These are phyloP conservation scores for Hedya salicella DNA, from an alignment of 2,888 invertebrate genomes.

Conservation along the genomic window DNA sequence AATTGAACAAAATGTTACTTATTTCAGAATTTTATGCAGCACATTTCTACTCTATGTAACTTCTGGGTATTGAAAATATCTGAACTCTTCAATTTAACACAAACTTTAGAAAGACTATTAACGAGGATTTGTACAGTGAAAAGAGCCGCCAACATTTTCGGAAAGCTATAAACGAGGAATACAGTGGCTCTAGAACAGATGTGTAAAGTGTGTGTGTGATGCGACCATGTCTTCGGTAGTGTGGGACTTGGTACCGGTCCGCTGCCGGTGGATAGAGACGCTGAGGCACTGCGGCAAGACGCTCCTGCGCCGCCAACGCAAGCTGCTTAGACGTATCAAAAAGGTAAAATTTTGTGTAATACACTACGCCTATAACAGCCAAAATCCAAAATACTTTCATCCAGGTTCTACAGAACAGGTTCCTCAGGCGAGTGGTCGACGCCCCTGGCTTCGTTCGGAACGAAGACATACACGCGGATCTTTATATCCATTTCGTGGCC, in stretches of 20 bases:
- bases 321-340: slow-evolving; percentile 75
- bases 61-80: too few relatives aligned
- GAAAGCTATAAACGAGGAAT: neutral
- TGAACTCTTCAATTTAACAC: too few relatives aligned
- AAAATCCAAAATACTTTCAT: too few relatives aligned
- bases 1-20: neutral
- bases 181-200: slow-evolving; percentile 28
- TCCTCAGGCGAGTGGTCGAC: too few relatives aligned
- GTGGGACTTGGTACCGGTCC: slow-evolving; percentile 74
- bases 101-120: too few relatives aligned
- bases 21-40: slow-evolving; percentile 7
- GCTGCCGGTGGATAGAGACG: slow-evolving; percentile 78
- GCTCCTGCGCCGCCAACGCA: slow-evolving; percentile 74
- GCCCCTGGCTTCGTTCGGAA: too few relatives aligned
- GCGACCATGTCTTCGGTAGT: slow-evolving; percentile 48
- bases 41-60: neutral
- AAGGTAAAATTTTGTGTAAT: slow-evolving; percentile 74
- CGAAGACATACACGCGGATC: too few relatives aligned
- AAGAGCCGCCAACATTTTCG: too few relatives aligned
- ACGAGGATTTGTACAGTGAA: too few relatives aligned
- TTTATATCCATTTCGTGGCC: too few relatives aligned
- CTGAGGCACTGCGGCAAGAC: slow-evolving; percentile 80
- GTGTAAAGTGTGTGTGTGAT: slow-evolving; percentile 69
- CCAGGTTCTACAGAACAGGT: too few relatives aligned
- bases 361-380: neutral